Base-by-base conservation (phyloP, 2,113 vertebrate genomes). In the Sardina pilchardus region DNA sequence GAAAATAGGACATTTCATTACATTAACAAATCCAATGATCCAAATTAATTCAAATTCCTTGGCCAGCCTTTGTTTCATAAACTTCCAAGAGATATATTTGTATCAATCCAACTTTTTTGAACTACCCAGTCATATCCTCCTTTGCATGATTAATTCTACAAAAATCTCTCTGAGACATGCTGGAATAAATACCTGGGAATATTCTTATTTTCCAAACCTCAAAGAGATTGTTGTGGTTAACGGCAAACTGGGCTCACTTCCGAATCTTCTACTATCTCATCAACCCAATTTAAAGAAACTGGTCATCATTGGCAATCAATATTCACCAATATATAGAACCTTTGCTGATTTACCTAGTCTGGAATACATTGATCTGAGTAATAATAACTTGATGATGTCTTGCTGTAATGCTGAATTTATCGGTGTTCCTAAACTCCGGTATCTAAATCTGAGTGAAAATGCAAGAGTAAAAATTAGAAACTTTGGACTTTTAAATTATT, bases 11-110 rank as follows among this genome's bases (percentile, higher is more conserved):
- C 0, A 12, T 12, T 71, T 34, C 26, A 1, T 7, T 26, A 10
- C 8, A 42, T 3, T 42, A 4, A 4, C 2, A 26, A 42, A 42
- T 2, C n/a, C n/a, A n/a, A n/a, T n/a, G n/a, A 42, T 34, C 30
- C 9, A 7, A 71, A 26, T 1, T 16, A 14, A 30, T 42, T 42
- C 63, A 14, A 26, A 71, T 34, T 71, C 63, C 16, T 1, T 71
- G n/a, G 6, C 30, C 26, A 71, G 12, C 26, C 63, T 71, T 34
- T 71, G 63, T 71, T 26, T 34, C 63, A 71, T 71, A 34, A 12
- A 71, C 9, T 71, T 71, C 30, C 63, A 71, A 7, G 63, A 71
- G 63, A 71, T 71, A 30, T 71, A 71, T 71, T 71, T 71, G 44
- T 12, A 67, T 34, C 63, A 71, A 30, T 71, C 63, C 26, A 1